A percentile compares a stretch with the other conserved stretches of the same genome.
These are phyloP conservation scores for Oenanthe melanoleuca DNA, from an alignment of 2,113 vertebrate species.

Conservation along the genomic window DNA sequence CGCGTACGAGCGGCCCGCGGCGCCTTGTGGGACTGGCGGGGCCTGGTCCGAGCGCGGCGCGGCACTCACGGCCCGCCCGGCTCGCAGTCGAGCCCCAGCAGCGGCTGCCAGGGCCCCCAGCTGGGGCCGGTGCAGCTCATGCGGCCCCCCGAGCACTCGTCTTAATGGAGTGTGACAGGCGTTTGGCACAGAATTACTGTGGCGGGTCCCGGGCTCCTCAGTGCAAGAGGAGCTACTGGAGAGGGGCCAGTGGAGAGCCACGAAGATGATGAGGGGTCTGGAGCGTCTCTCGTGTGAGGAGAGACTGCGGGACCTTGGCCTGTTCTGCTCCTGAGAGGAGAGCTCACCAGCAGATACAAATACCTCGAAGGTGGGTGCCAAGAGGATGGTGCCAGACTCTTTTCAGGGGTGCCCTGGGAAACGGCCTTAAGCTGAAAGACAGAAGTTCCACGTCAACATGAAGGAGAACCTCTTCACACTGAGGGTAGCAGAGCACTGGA, in stretches of 20 bases:
- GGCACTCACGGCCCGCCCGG: accelerated
- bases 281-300: not conserved
- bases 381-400: not conserved
- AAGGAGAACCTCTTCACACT: not conserved
- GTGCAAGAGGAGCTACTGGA: not conserved
- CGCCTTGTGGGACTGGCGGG: not conserved
- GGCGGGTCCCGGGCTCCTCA: not conserved
- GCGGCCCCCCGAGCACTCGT: accelerated
- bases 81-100: no score
- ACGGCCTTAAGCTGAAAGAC: not conserved
- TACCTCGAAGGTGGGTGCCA: not conserved
- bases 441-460: not conserved
- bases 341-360: not conserved
- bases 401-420: not conserved
- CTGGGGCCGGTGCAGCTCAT: accelerated
- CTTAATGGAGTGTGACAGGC: accelerated
- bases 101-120: accelerated
- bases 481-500: not conserved
- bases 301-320: not conserved
- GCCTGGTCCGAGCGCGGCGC: accelerated
- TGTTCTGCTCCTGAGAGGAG: not conserved
- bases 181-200: not conserved
- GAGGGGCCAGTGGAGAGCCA: not conserved
- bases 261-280: not conserved
- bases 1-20: not conserved